Conservation (phyloP, 2,797 vertebrate species). For the Liasis olivaceus region DNA sequence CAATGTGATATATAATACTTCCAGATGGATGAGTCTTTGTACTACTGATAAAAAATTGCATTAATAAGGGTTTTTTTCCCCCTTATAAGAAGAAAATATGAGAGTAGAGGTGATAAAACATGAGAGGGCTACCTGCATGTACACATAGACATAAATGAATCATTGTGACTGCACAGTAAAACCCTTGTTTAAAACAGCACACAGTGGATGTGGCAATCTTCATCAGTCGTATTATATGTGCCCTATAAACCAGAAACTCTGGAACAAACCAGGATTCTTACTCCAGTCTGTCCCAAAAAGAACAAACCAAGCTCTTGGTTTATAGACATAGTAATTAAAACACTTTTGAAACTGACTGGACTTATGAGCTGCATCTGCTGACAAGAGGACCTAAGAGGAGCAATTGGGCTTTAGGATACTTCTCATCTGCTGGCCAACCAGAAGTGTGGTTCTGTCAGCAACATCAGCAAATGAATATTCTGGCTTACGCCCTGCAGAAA, state of each 20-base stretch:
- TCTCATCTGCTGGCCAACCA: background rate
- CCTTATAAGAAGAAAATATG: background rate
- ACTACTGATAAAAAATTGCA: background rate
- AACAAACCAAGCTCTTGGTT: background rate
- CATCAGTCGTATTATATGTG: no score
- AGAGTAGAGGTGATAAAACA: background rate
- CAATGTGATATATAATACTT: background rate
- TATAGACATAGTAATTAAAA: background rate
- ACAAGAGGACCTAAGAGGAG: background rate
- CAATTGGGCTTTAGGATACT: background rate
- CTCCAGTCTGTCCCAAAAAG: background rate
- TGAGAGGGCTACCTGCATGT: background rate
- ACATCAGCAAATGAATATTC: background rate
- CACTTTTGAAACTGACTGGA: background rate
- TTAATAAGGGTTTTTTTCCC: background rate
- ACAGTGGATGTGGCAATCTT: background rate
- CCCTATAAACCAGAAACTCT: background rate
- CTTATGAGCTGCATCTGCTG: background rate
- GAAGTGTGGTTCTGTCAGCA: background rate
- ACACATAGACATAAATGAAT: background rate
- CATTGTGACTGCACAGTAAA: background rate
- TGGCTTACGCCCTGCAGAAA: background rate
- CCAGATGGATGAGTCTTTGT: background rate
- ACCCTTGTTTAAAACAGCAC: background rate
- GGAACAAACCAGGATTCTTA: background rate